Evolutionary conservation across 2,888 invertebrate species (phyloP).

Genomic region (Villa cingulata): DNA sequence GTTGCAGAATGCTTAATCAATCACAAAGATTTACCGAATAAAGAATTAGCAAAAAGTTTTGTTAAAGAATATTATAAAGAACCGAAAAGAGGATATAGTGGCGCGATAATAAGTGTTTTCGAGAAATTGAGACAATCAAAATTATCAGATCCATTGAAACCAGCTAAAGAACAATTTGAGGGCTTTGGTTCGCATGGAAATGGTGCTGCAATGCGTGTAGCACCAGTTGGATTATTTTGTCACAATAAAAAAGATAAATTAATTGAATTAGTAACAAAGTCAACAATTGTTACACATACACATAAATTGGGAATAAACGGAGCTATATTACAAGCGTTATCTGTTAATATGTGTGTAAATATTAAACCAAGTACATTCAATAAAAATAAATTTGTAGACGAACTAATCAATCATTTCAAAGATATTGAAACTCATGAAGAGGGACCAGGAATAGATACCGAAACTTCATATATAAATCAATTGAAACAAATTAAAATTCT

Average conservation of each 20-base stretch:
- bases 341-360: constrained; percentile 42
- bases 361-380: constrained; percentile 38
- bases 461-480: constrained; percentile 42
- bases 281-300: constrained; percentile 50
- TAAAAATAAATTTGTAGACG: constrained; percentile 37
- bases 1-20: constrained; percentile 48
- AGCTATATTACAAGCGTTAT: constrained; percentile 43
- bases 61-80: constrained; percentile 47
- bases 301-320: constrained; percentile 43
- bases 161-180: constrained; percentile 51
- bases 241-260: constrained; percentile 32
- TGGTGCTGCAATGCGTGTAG: constrained; percentile 60
- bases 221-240: constrained; percentile 51
- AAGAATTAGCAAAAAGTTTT: constrained; percentile 49
- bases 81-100: constrained; percentile 52
- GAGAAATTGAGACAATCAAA: constrained; percentile 40
- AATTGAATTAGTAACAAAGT: constrained; percentile 38
- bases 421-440: constrained; percentile 33
- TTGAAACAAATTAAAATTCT: constrained; percentile 40
- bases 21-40: constrained; percentile 40
- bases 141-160: constrained; percentile 44
- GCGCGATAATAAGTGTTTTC: constrained; percentile 43
- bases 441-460: constrained; percentile 26
- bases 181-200: constrained; percentile 63
- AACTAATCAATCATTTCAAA: constrained; percentile 41